These are phyloP conservation scores for Ptychoptera contaminata DNA, from an alignment of 2,888 invertebrate species.

Conservation along the genomic window DNA sequence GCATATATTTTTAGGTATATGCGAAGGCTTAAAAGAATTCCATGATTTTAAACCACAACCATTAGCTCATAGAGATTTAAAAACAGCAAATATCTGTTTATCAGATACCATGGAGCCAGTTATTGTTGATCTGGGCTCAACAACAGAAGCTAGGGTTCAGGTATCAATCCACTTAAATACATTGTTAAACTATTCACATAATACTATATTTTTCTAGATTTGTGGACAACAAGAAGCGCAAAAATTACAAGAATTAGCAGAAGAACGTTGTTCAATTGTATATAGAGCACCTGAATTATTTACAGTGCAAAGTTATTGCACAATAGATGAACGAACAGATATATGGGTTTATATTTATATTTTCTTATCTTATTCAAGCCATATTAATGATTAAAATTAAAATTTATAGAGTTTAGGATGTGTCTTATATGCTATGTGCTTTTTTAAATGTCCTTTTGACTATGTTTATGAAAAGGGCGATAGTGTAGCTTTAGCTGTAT, in stretches of 20 bases:
- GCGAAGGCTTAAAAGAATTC: slow-evolving; percentile 56
- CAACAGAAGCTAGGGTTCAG: slow-evolving; percentile 46
- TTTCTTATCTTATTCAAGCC: neutral
- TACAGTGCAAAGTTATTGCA: slow-evolving; percentile 63
- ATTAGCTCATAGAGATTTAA: slow-evolving; percentile 69
- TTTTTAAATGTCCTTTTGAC: slow-evolving; percentile 74
- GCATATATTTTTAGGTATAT: slow-evolving; percentile 53
- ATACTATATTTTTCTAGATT: slow-evolving; percentile 11
- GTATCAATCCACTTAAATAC: slow-evolving; percentile 17
- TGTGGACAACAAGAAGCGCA: slow-evolving; percentile 53
- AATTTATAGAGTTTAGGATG: slow-evolving; percentile 64
- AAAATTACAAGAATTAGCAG: slow-evolving; percentile 59
- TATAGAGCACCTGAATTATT: slow-evolving; percentile 81
- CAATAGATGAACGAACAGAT: slow-evolving; percentile 70
- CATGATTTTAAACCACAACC: slow-evolving; percentile 57
- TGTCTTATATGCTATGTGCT: slow-evolving; percentile 69
- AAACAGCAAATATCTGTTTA: slow-evolving; percentile 70
- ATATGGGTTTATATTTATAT: slow-evolving; percentile 43
- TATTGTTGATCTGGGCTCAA: slow-evolving; percentile 70
- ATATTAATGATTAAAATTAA: slow-evolving; percentile 6
- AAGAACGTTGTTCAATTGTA: slow-evolving; percentile 74
- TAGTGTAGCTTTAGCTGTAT: slow-evolving; percentile 71
- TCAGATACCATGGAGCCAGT: slow-evolving; percentile 53
- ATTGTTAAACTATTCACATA: neutral
- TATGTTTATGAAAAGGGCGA: slow-evolving; percentile 69